Evolutionary conservation across 2,888 invertebrate genomes (phyloP).

Genomic region (Spicauda simplicius): DNA sequence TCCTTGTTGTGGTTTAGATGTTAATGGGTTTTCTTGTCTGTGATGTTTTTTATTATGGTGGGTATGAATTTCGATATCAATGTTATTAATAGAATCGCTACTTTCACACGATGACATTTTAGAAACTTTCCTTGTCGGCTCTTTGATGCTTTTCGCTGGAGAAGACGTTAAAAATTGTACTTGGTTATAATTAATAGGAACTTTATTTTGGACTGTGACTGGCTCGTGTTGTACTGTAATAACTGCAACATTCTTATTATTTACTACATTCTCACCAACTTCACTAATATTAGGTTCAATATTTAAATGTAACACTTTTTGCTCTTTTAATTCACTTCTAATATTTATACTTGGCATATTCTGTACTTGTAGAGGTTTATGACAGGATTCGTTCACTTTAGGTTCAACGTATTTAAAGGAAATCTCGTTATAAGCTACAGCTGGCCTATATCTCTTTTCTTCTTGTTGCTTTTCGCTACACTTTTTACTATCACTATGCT

Average conservation of each 20-base stretch:
- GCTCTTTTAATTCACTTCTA: constrained; percentile 75
- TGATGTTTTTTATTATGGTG: constrained; percentile 48
- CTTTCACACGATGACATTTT: constrained; percentile 71
- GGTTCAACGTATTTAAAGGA: constrained; percentile 61
- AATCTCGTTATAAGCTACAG: constrained; percentile 70
- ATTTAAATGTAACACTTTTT: constrained; percentile 78
- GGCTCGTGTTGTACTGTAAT: constrained; percentile 58
- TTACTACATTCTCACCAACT: constrained; percentile 42
- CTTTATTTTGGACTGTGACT: constrained; percentile 11
- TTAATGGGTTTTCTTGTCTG: constrained; percentile 44
- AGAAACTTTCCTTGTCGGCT: constrained; percentile 57
- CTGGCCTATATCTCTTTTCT: constrained; percentile 46
- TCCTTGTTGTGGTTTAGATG: constrained; percentile 26
- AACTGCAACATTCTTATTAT: constrained; percentile 63
- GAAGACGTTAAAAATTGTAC: constrained; percentile 20
- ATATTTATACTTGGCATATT: constrained; percentile 81
- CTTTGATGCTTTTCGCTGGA: constrained; percentile 6
- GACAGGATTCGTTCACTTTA: constrained; percentile 45
- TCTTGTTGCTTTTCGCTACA: constrained; percentile 49
- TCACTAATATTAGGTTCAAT: constrained; percentile 67
- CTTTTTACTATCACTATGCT: constrained; percentile 51
- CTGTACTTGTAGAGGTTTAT: constrained; percentile 67
- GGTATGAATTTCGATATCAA: constrained; percentile 57
- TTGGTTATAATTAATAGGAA: constrained; percentile 30
- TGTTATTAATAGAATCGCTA: constrained; percentile 66